Evolutionary conservation across 2,113 vertebrate species (phyloP), one percentile per base, ranked within the genome.

Genomic region (Stegastes partitus): DNA sequence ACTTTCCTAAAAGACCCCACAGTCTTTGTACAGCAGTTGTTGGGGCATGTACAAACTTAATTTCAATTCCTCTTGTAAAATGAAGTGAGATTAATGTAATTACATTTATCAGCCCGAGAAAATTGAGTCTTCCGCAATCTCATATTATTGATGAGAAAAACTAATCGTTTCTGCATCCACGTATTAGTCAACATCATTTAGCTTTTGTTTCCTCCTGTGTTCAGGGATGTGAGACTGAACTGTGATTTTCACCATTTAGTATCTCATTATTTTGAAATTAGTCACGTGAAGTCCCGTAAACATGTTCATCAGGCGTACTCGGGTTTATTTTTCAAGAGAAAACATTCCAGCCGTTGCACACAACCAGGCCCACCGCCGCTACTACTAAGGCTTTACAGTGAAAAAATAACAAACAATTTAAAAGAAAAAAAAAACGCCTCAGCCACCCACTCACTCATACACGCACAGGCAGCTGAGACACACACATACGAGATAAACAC

Each of bases 231-330:
- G 85, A 83, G 81, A 88, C 84, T 76, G 79, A 86, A 88, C 92
- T 90, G 74, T 89, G 82, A 91, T 92, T 90, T 89, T 80, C 77
- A 71, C 65, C 62, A 61, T 90, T 87, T 88, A 87, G 82, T 91
- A 85, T 90, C 77, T 89, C 68, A 91, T 90, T 89, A 89, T 91
- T 91, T 87, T 67, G 12, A 84, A 94, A 92, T 91, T 86, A 92
- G 83, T 19, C 19, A 73, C 34, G 18, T 77, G 66, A 84, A 86
- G 82, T 82, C 72, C 16, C 15, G 82, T 79, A 85, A 91, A 90
- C 86, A 84, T 81, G 80, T 87, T 90, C 84, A 73, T 84, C 79
- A 72, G 72, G 42, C 75, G 11, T 57, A 62, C 45, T 74, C 72
- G 9, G 49, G 26, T 66, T 78, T 76, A 42, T 73, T 77, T 84